Evolutionary conservation across 2,888 invertebrate genomes (phyloP).

Genomic region (Drosophila mercatorum): DNA sequence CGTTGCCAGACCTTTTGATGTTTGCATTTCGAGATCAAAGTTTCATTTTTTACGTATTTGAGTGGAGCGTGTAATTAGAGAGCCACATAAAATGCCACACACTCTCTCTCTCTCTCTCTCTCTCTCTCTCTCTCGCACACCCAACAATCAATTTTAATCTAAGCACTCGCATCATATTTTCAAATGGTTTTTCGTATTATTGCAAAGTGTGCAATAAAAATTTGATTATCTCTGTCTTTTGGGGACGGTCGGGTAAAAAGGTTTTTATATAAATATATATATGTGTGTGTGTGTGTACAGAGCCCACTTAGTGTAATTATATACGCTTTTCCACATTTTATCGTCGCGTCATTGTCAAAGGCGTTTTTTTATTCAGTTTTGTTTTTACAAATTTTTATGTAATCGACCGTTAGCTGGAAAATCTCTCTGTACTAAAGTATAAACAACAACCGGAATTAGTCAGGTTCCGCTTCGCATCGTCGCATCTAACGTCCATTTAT

Average conservation of each 20-base stretch:
- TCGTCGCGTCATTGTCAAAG: conserved; percentile 44
- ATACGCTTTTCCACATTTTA: conserved; percentile 38
- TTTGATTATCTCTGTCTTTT: conserved; percentile 46
- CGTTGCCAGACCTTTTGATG: conserved; percentile 11
- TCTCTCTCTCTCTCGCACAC: neutral
- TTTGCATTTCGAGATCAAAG: conserved; percentile 52
- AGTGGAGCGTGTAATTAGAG: conserved; percentile 60
- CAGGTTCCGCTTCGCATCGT: conserved; percentile 39
- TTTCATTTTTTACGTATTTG: conserved; percentile 40
- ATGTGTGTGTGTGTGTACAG: neutral
- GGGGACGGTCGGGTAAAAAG: conserved; percentile 24
- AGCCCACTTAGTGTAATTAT: conserved; percentile 33
- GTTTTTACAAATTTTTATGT: conserved; percentile 27
- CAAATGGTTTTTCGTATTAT: conserved; percentile 24
- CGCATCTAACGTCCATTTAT: conserved; percentile 45
- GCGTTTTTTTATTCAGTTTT: conserved; percentile 19
- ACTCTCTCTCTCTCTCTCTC: neutral
- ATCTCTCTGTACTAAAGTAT: conserved; percentile 22
- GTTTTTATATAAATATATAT: conserved; percentile 7
- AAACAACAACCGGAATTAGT: conserved; percentile 41
- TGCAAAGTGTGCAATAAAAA: conserved; percentile 39
- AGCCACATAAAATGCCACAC: conserved; percentile 24
- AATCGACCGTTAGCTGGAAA: conserved; percentile 31
- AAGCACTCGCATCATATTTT: conserved; percentile 38
- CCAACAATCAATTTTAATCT: conserved; percentile 64